These are phyloP conservation scores for Falcaria lacertinaria DNA, from an alignment of 2,888 invertebrate species.

Conservation along the genomic window DNA sequence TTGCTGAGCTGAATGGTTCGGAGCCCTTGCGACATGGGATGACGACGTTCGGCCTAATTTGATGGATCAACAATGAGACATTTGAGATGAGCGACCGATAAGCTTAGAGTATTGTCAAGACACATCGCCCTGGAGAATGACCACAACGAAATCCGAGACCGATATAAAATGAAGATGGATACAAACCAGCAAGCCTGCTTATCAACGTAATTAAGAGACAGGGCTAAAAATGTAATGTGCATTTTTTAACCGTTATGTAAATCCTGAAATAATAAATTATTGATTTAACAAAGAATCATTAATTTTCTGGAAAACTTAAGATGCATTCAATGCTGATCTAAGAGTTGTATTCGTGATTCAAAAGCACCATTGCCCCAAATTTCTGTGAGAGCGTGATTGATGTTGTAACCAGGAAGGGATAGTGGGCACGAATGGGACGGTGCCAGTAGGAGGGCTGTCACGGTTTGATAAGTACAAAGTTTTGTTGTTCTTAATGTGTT, in stretches of 20 bases:
- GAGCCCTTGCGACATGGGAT: background rate
- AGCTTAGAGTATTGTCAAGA: background rate
- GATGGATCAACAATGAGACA: background rate
- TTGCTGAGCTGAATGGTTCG: constrained; percentile 6
- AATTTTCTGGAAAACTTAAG: background rate
- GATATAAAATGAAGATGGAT: too few relatives aligned
- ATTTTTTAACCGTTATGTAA: too few relatives aligned
- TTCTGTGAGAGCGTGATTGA: background rate
- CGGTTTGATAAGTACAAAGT: background rate
- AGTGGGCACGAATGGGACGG: background rate
- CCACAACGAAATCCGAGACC: too few relatives aligned
- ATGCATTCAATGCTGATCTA: background rate
- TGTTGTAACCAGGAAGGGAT: background rate
- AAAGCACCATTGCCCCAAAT: constrained; percentile 2
- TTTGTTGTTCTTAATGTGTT: background rate
- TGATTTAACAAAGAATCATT: background rate
- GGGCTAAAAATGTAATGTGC: too few relatives aligned
- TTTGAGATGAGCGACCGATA: background rate
- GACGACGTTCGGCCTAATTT: background rate
- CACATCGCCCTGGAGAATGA: background rate
- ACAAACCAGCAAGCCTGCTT: too few relatives aligned
- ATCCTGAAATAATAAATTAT: too few relatives aligned
- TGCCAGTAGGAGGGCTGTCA: background rate
- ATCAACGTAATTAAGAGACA: too few relatives aligned
- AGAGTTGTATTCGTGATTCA: background rate